These are phyloP conservation scores for Drosophila ambigua DNA, from an alignment of 1,140 invertebrate species.

Conservation along the genomic window DNA sequence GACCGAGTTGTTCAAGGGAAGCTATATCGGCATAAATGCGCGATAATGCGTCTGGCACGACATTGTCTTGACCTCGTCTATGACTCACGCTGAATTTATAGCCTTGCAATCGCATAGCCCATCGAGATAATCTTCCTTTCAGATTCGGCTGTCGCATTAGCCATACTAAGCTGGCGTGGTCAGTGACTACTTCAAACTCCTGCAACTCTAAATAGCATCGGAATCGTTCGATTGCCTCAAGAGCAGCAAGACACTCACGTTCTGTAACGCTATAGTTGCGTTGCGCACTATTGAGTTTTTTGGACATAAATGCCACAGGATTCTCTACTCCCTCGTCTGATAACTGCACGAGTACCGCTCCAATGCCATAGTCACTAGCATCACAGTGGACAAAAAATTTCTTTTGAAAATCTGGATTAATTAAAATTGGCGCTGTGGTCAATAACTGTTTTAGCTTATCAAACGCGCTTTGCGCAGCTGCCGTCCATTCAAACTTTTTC, in stretches of 20 bases:
- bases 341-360: slow-evolving; percentile 7
- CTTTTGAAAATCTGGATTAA: slow-evolving; percentile 13
- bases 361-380: slow-evolving; percentile 11
- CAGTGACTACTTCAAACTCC: slow-evolving; percentile 19
- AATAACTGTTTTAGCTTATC: slow-evolving; percentile 3
- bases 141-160: slow-evolving; percentile 15
- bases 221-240: slow-evolving; percentile 18
- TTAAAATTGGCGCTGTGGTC: too few relatives aligned
- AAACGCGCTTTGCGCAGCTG: neutral
- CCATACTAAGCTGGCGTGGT: slow-evolving; percentile 12
- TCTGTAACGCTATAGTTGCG: slow-evolving; percentile 10
- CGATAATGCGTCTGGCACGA: slow-evolving; percentile 13
- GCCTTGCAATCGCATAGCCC: slow-evolving; percentile 2
- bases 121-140: slow-evolving; percentile 1
- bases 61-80: slow-evolving; percentile 7
- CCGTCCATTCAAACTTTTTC: slow-evolving; percentile 7
- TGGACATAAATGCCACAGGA: slow-evolving; percentile 6
- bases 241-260: slow-evolving; percentile 13
- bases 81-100: slow-evolving; percentile 9
- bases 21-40: neutral
- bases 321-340: neutral
- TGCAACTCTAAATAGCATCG: slow-evolving; percentile 16
- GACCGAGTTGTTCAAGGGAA: neutral
- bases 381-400: slow-evolving; percentile 25
- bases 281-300: slow-evolving; percentile 14